These are phyloP conservation scores for Loripinus fragilis DNA, from an alignment of 2,888 invertebrate genomes.

Conservation along the genomic window DNA sequence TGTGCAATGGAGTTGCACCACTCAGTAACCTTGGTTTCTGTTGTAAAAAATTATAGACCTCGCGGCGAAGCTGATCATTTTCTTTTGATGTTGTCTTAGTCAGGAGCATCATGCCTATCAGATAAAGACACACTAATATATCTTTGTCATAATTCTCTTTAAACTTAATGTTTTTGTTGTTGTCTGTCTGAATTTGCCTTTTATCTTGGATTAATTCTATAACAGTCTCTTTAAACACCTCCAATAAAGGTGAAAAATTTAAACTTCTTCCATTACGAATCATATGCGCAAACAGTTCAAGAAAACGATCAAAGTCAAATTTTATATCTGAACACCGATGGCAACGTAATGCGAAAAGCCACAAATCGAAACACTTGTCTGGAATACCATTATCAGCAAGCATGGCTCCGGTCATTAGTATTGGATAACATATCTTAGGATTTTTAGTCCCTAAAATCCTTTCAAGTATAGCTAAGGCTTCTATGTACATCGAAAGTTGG, in stretches of 20 bases:
- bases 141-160: neutral
- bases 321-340: neutral
- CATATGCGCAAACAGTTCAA: neutral
- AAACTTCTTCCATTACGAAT: neutral
- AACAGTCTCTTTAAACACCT: neutral
- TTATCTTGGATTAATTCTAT: neutral
- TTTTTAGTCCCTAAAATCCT: neutral
- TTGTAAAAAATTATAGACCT: neutral
- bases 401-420: neutral
- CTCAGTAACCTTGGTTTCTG: neutral
- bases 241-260: neutral
- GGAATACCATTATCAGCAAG: neutral
- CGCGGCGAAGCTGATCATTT: neutral
- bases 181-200: neutral
- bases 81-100: neutral
- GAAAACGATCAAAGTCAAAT: neutral
- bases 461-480: neutral
- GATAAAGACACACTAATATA: neutral
- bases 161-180: neutral
- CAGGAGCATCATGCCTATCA: neutral
- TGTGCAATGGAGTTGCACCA: neutral
- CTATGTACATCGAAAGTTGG: neutral
- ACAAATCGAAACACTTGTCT: neutral
- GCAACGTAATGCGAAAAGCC: neutral
- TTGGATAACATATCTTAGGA: neutral